Conservation (phyloP, 2,113 vertebrate species). For the Melanostigma gelatinosum region DNA sequence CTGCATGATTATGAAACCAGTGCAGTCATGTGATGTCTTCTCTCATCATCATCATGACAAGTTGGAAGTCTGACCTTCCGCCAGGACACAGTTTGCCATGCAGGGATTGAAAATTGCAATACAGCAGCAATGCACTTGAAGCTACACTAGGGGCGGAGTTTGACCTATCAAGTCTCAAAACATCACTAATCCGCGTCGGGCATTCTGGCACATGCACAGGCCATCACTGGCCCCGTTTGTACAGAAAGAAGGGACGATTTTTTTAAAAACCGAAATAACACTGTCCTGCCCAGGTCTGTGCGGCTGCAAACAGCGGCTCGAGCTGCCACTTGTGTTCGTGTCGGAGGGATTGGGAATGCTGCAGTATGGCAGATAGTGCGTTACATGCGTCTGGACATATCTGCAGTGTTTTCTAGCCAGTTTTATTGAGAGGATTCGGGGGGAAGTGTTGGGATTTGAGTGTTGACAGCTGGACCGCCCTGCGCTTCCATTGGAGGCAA, state of each 20-base stretch:
- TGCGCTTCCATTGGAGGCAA: conserved; percentile 31
- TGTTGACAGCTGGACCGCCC: conserved; percentile 61
- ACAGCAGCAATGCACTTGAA: conserved; percentile 74
- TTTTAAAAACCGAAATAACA: conserved; percentile 12
- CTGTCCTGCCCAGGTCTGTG: conserved; percentile 8
- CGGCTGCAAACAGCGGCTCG: conserved; percentile 28
- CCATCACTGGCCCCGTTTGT: conserved; percentile 58
- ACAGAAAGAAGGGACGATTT: conserved; percentile 32
- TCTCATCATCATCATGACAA: conserved; percentile 78
- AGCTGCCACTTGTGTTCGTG: conserved; percentile 37
- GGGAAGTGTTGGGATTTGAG: conserved; percentile 25
- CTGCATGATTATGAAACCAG: conserved; percentile 80
- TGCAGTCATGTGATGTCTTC: conserved; percentile 77
- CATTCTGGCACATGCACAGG: conserved; percentile 67
- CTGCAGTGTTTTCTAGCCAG: conserved; percentile 60
- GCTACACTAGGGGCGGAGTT: conserved; percentile 83
- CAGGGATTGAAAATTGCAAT: conserved; percentile 61
- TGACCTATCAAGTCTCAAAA: conserved; percentile 81
- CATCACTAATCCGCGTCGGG: conserved; percentile 81
- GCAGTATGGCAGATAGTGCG: conserved; percentile 65
- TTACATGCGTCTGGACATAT: conserved; percentile 48
- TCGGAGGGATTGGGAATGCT: conserved; percentile 45
- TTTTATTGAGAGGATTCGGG: conserved; percentile 20
- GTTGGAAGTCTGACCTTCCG: conserved; percentile 79
- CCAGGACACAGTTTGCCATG: conserved; percentile 65